Percentiles rank a stretch among this genome's conserved stretches.
phyloP scores from a whole-genome alignment of 2,797 vertebrate genomes.

The Alfaro cultratus region DNA sequence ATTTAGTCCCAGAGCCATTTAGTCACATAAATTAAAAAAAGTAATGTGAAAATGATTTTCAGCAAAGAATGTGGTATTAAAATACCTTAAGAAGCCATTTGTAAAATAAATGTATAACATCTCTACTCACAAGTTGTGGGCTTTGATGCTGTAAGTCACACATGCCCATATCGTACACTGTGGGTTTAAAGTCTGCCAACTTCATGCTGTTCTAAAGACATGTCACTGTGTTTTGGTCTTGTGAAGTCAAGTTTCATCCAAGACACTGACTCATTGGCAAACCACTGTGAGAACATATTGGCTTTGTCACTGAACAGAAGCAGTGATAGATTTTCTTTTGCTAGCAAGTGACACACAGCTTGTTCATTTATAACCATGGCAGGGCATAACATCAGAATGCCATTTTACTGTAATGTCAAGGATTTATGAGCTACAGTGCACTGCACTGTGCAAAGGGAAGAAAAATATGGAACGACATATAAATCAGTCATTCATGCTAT shows the following conservation, averaged over 20 bases:
- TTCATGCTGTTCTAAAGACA: neutral
- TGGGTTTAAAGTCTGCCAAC: conserved; percentile 3
- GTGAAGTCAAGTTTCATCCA: conserved; percentile 6
- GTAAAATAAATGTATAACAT: neutral
- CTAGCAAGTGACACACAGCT: conserved; percentile 34
- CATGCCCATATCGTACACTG: neutral
- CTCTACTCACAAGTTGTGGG: neutral
- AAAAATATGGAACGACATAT: conserved; percentile 15
- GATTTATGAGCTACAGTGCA: conserved; percentile 41
- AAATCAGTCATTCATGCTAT: conserved; percentile 11
- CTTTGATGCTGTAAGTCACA: neutral
- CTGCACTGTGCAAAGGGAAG: conserved; percentile 10
- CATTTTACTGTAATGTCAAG: conserved; percentile 27
- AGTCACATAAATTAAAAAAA: neutral
- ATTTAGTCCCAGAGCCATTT: conserved; percentile 22
- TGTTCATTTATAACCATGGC: conserved; percentile 39
- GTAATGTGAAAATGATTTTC: conserved; percentile 29
- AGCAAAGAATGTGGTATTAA: conserved; percentile 16
- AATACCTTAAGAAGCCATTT: conserved; percentile 10
- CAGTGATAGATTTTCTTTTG: conserved; percentile 27
- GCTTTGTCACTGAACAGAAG: conserved; percentile 13
- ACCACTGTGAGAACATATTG: conserved; percentile 7
- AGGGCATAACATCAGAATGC: conserved; percentile 18
- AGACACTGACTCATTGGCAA: conserved; percentile 10
- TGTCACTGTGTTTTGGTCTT: neutral